Percentiles rank a stretch among this genome's conserved stretches.
phyloP scores from a whole-genome alignment of 2,888 invertebrate species.

The Coleophora flavipennella region DNA sequence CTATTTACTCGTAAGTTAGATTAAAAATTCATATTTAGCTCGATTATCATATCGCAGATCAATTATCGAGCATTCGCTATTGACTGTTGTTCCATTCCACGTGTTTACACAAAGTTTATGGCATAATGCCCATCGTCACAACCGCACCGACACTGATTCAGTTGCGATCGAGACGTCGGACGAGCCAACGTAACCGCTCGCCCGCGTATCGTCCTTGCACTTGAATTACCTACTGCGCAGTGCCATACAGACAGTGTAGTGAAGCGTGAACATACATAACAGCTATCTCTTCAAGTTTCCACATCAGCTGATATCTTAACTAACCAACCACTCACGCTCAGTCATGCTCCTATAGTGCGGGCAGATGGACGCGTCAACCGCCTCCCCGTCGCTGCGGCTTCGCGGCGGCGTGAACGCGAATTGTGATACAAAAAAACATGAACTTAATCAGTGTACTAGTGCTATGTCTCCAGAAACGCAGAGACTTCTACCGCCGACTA shows the following conservation, averaged over 20 bases:
- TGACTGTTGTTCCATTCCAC: too few relatives aligned
- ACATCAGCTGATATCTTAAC: slow-evolving; percentile 34
- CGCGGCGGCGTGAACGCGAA: slow-evolving; percentile 52
- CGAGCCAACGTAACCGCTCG: slow-evolving; percentile 1
- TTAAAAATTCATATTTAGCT: not conserved
- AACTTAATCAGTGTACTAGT: slow-evolving; percentile 77
- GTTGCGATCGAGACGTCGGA: not conserved
- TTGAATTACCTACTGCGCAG: slow-evolving; percentile 27
- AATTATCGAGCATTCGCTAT: too few relatives aligned
- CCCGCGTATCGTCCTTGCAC: slow-evolving; percentile 27
- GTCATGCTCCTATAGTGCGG: slow-evolving; percentile 55
- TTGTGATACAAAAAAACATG: slow-evolving; percentile 60
- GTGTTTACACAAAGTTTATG: slow-evolving; percentile 20
- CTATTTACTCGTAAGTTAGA: too few relatives aligned
- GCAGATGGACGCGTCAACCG: slow-evolving; percentile 57
- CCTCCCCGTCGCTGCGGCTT: slow-evolving; percentile 60
- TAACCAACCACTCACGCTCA: slow-evolving; percentile 20
- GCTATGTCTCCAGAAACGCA: slow-evolving; percentile 80
- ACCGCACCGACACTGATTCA: not conserved
- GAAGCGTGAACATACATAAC: slow-evolving; percentile 17
- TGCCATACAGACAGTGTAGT: slow-evolving; percentile 13
- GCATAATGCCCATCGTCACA: slow-evolving; percentile 24
- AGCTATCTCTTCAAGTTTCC: slow-evolving; percentile 15
- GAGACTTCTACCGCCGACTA: slow-evolving; percentile 81
- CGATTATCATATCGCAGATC: too few relatives aligned